Conservation (phyloP, 2,113 vertebrate species). For the Crotophaga sulcirostris region DNA sequence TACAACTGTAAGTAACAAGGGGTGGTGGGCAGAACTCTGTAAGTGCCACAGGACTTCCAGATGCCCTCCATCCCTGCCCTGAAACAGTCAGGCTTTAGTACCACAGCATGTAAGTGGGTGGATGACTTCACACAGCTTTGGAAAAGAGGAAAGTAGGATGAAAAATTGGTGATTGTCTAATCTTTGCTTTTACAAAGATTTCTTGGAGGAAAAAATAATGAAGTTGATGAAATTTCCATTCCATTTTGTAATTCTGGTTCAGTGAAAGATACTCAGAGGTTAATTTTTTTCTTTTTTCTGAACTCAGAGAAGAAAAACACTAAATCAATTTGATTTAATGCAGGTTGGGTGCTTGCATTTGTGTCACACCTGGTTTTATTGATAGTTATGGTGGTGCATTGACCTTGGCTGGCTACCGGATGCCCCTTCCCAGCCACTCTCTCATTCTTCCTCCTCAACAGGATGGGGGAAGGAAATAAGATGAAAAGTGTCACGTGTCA, state of each 20-base stretch:
- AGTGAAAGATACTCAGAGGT: neutral
- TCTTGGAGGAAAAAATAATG: neutral
- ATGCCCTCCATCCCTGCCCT: neutral
- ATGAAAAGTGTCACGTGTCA: neutral
- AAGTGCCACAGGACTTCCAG: neutral
- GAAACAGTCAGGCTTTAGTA: neutral
- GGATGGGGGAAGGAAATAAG: neutral
- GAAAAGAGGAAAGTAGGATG: neutral
- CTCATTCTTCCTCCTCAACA: accelerated
- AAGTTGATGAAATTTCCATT: neutral
- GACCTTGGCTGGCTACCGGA: neutral
- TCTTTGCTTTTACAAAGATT: neutral
- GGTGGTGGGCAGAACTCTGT: accelerated
- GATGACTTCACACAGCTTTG: neutral
- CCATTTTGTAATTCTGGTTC: neutral
- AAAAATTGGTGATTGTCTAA: neutral
- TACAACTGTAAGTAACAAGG: neutral
- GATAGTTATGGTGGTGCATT: neutral
- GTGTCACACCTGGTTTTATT: neutral
- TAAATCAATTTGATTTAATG: neutral
- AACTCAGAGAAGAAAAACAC: neutral
- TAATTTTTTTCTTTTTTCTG: neutral
- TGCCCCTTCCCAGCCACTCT: accelerated
- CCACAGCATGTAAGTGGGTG: accelerated
- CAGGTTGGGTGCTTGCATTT: neutral